phyloP scores from a whole-genome alignment of 2,888 invertebrate genomes.

The Miltochrista miniata region DNA sequence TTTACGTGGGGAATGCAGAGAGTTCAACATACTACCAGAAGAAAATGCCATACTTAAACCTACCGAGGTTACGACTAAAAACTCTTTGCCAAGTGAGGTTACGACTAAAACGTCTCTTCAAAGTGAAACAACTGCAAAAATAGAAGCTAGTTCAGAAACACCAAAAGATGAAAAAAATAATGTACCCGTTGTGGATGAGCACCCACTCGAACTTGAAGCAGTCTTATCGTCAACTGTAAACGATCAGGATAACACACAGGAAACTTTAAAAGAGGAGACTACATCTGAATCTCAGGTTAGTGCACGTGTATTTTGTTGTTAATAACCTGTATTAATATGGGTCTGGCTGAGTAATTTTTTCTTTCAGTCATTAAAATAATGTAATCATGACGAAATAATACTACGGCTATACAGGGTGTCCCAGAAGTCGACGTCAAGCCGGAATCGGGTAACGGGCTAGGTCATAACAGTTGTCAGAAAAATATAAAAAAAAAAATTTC shows the following conservation, averaged over 20 bases:
- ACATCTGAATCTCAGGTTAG: constrained; percentile 44
- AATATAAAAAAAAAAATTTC: too few relatives aligned
- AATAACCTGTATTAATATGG: too few relatives aligned
- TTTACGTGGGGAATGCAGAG: constrained; percentile 70
- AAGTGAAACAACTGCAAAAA: constrained; percentile 6
- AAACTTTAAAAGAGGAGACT: constrained; percentile 5
- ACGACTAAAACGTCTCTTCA: too few relatives aligned
- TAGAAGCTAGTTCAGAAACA: constrained; percentile 6
- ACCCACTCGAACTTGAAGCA: constrained; percentile 63
- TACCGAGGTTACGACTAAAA: background rate
- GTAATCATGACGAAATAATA: too few relatives aligned
- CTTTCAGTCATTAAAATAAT: too few relatives aligned
- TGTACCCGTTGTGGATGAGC: constrained; percentile 43
- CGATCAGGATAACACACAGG: constrained; percentile 20
- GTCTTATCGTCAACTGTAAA: constrained; percentile 63
- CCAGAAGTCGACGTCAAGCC: too few relatives aligned
- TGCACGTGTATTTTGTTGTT: background rate
- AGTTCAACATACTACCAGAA: constrained; percentile 50
- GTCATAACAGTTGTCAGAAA: too few relatives aligned
- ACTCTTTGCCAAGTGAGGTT: too few relatives aligned
- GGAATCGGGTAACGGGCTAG: too few relatives aligned
- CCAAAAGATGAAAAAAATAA: constrained; percentile 20
- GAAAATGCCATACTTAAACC: background rate
- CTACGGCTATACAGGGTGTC: too few relatives aligned
- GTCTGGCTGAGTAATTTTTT: too few relatives aligned